Percentiles rank a stretch among this genome's conserved stretches.
Conservation (phyloP, 1,140 invertebrate species). For the Drosophila ananassae region DNA sequence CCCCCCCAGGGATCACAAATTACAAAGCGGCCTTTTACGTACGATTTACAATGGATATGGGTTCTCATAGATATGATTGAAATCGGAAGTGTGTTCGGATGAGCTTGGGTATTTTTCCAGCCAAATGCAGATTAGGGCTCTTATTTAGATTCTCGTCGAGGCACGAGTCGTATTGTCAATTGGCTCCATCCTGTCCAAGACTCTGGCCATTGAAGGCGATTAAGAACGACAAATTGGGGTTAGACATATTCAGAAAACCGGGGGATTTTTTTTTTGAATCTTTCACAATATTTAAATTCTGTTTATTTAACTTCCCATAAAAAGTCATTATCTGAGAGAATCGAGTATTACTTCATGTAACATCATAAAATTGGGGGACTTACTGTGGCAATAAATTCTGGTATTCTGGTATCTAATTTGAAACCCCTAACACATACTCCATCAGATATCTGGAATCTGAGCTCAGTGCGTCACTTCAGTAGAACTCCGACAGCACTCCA, state of each 20-base stretch:
- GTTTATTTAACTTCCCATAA: background rate
- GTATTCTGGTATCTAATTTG: constrained; percentile 43
- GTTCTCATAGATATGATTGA: constrained; percentile 29
- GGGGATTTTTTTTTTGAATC: background rate
- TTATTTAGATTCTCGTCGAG: constrained; percentile 9
- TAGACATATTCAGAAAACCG: background rate
- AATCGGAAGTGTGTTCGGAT: constrained; percentile 25
- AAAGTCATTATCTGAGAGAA: background rate
- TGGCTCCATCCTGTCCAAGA: constrained; percentile 35
- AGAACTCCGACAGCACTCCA: constrained; percentile 16
- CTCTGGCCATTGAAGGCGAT: background rate
- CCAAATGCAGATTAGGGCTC: constrained; percentile 19
- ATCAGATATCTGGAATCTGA: constrained; percentile 21
- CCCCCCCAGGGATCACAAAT: constrained; percentile 13
- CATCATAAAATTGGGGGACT: constrained; percentile 10
- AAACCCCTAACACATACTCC: constrained; percentile 36
- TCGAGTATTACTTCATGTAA: constrained; percentile 15
- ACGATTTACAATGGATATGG: constrained; percentile 30
- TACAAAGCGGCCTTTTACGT: constrained; percentile 19
- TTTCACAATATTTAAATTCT: constrained; percentile 1
- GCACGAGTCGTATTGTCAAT: constrained; percentile 24
- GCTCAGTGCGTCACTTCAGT: constrained; percentile 43
- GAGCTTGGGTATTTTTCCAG: constrained; percentile 10
- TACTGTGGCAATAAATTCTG: background rate
- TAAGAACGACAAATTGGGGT: background rate